Evolutionary conservation across 2,888 invertebrate genomes (phyloP), one percentile per base, ranked within the genome.

Genomic region (Ormyrus labotus): DNA sequence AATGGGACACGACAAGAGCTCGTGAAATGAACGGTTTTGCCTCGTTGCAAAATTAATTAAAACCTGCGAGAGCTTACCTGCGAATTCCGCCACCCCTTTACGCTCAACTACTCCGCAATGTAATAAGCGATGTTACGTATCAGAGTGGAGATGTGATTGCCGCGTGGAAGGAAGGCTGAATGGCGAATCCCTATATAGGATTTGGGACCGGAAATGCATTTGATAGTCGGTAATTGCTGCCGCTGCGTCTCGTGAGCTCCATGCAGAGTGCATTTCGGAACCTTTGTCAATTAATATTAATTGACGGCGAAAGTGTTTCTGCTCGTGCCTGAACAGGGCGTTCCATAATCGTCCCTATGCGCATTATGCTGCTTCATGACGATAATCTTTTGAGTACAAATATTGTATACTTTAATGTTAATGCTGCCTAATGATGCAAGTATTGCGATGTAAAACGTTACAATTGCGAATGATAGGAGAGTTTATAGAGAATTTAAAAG

Each of bases 221-320:
- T 70, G 64, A 70, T 77, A 64, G 58, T 50, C 34, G n/a, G 47
- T 70, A 70, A 77, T 70, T 77, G 57, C 34, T n/a, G 57, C 9
- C 5, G 61, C 45, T 53, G 19, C 19, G 48, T 47, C 63, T 45
- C 34, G 47, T 19, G 47, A 63, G 13, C 61, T 53, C 45, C 13
- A 6, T 55, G 6, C 3, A 65, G 50, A 19, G 48, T 48, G 9
- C 58, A 47, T 55, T 51, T 11, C n/a, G 19, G 1, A 2, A 19
- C 19, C 57, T 69, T 6, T 4, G 51, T 19, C 45, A 45, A 45
- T 72, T 72, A 72, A 72, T 72, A 72, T 72, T 72, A 63, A 72
- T 47, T 47, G 47, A 53, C 13, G 13, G 13, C 53, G 47, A 71
- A 64, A 64, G 53, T 34, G 70, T 34, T 50, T 48, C 47, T 8